Conservation (phyloP, 2,888 invertebrate genomes). For the Mesoligia furuncula region DNA sequence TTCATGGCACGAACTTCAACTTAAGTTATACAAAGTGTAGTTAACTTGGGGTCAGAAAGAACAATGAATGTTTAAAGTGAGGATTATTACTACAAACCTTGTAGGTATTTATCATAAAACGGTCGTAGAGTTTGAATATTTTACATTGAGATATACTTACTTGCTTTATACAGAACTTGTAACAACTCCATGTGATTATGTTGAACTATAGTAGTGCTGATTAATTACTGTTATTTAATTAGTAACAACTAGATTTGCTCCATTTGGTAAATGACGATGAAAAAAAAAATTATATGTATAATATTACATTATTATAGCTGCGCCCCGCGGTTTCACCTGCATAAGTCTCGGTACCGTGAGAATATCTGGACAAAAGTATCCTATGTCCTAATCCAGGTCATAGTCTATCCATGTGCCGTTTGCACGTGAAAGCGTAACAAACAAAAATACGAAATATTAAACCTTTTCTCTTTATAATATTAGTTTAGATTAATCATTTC, state of each 20-base stretch:
- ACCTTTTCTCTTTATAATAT: no score
- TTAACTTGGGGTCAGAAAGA: background rate
- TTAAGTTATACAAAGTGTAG: constrained; percentile 15
- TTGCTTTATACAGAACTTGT: background rate
- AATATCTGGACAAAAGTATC: no score
- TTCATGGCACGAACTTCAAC: constrained; percentile 7
- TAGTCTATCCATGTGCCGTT: no score
- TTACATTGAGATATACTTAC: background rate
- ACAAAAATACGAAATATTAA: background rate
- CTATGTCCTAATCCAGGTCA: no score
- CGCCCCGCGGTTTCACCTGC: no score
- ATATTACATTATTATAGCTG: no score
- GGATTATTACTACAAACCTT: background rate
- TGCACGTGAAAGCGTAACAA: no score
- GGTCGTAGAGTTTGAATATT: background rate
- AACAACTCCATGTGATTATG: background rate
- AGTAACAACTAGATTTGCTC: background rate
- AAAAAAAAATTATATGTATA: background rate
- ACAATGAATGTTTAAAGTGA: constrained; percentile 15
- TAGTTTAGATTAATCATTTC: background rate
- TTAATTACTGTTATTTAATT: background rate
- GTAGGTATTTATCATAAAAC: background rate
- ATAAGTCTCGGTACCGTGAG: no score
- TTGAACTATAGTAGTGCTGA: no score
- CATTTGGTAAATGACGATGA: background rate